A percentile compares a stretch with the other conserved stretches of the same genome.
phyloP scores from a whole-genome alignment of 2,797 vertebrate genomes.

The Sebastes variabilis region DNA sequence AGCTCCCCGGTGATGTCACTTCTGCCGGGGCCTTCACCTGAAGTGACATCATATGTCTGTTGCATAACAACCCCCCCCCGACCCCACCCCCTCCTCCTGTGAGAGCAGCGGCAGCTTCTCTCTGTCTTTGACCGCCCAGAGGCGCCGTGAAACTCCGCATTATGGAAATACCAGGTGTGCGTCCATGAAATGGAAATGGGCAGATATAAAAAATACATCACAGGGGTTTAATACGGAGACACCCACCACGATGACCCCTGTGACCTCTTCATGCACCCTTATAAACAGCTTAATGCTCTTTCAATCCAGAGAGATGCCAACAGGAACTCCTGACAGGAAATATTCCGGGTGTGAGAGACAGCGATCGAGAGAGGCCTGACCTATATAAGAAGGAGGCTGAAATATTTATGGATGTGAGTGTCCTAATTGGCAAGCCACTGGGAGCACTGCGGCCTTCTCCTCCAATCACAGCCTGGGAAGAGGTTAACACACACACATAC shows the following conservation, averaged over 20 bases:
- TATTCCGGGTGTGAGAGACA: constrained; percentile 52
- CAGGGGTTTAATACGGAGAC: background rate
- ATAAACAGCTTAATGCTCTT: background rate
- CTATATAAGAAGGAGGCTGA: constrained; percentile 86
- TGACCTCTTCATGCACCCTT: constrained; percentile 35
- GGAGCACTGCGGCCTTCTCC: constrained; percentile 77
- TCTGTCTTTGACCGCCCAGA: constrained; percentile 46
- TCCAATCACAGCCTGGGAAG: constrained; percentile 74
- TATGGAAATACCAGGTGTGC: constrained; percentile 61
- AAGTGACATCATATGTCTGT: constrained; percentile 57
- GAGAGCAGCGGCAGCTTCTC: constrained; percentile 33
- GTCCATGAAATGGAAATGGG: constrained; percentile 32
- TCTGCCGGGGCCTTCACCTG: constrained; percentile 64
- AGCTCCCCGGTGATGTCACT: constrained; percentile 58
- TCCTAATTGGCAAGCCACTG: constrained; percentile 87
- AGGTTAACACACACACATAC: constrained; percentile 53
- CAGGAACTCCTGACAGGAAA: constrained; percentile 43
- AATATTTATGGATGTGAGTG: constrained; percentile 88
- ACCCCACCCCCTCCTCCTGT: background rate
- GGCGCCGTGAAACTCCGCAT: constrained; percentile 52
- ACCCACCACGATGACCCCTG: background rate
- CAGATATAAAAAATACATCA: constrained; percentile 19
- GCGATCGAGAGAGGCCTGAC: constrained; percentile 78
- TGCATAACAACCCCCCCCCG: constrained; percentile 49
- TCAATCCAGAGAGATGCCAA: constrained; percentile 10